A percentile compares a stretch with the other conserved stretches of the same genome.
Conservation (phyloP, 2,113 vertebrate species). For the Rhegmatorhina hoffmannsi region DNA sequence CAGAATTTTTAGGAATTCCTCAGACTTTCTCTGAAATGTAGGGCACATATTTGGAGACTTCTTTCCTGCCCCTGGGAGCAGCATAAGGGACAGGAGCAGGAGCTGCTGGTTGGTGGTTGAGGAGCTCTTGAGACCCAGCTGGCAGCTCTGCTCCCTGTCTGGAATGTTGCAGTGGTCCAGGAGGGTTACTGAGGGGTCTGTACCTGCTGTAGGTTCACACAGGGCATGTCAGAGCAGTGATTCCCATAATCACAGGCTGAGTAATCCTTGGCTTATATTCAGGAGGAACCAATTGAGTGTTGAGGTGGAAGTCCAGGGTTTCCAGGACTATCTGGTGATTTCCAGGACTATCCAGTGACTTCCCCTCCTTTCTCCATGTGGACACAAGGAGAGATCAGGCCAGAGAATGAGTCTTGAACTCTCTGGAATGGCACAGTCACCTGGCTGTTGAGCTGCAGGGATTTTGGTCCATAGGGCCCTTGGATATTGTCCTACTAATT, state of each 20-base stretch:
- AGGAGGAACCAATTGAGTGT: background rate
- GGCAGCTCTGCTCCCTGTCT: background rate
- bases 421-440: background rate
- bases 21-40: background rate
- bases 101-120: rapidly evolving
- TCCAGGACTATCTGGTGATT: background rate
- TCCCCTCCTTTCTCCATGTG: background rate
- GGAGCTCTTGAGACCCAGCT: background rate
- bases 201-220: rapidly evolving
- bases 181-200: background rate
- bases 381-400: background rate
- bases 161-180: rapidly evolving
- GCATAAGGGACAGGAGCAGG: background rate
- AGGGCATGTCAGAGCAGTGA: background rate
- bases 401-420: background rate
- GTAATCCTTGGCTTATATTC: background rate
- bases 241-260: background rate
- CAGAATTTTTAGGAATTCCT: background rate
- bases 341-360: background rate
- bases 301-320: background rate
- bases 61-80: background rate
- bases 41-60: background rate
- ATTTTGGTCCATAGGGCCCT: background rate
- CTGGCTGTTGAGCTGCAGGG: background rate
- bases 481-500: background rate